Base-by-base conservation (phyloP, 2,888 invertebrate species). In the Drosophila monieri region DNA sequence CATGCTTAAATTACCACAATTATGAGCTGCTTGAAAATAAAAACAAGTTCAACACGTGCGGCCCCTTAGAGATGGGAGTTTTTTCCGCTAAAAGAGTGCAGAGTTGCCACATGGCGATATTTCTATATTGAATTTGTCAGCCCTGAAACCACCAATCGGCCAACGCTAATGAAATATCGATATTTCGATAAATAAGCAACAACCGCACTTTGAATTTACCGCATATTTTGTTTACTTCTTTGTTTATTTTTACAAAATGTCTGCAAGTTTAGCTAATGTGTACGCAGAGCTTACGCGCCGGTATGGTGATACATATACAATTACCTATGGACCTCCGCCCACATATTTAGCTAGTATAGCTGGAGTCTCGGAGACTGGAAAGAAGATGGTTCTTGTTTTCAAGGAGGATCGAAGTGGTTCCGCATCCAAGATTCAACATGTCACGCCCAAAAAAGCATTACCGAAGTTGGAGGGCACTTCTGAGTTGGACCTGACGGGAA, bases 401-500 rank as follows among this genome's bases (percentile, higher is more conserved):
- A 68, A 79, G 14, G 87, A 89, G 66, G 76, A 87, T 54, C 61
- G 76, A 4, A 57, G 21, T 25, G 48, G 39, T 8, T 58, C 65
- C 3, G 48, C 65, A 10, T 14, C 60, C 6, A 52, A 4, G 4
- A 8, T 41, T 3, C n/a, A 41, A 5, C 43, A 18, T 6, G 52
- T 58, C 4, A 77, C 78, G 43, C 77, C 81, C 0, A 55, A 60
- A 0, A 77, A 74, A 21, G 41, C 71, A 10, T 2, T 44, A 0
- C 6, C 55, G 0, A 69, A 65, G 5, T 6, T 37, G 4, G 76
- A 80, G 2, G 66, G 76, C 0, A 44, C 47, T 6, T 23, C 54
- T 0, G 74, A 84, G 46, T 62, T 89, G 6, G 86, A 92, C 68
- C 70, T 91, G 12, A 92, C 92, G 0, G 92, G 92, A 5, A 91